phyloP scores from a whole-genome alignment of 2,113 vertebrate genomes.

The Sakesphorus luctuosus region DNA sequence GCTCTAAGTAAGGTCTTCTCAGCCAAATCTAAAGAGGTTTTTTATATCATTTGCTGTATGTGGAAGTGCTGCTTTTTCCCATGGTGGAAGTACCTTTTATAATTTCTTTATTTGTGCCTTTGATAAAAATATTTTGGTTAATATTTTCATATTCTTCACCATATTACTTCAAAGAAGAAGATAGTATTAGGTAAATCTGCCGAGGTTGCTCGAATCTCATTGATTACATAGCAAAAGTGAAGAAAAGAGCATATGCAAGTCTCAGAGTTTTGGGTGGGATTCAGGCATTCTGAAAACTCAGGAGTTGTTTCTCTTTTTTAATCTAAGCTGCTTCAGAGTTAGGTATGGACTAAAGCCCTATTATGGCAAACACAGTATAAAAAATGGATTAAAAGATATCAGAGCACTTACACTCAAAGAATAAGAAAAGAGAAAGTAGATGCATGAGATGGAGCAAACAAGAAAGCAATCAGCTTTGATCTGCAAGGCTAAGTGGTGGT shows the following conservation, averaged over 20 bases:
- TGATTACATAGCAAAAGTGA: not conserved
- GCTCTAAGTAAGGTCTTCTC: not conserved
- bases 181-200: not conserved
- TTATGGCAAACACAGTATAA: not conserved
- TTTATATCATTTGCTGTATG: accelerated
- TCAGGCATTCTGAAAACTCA: not conserved
- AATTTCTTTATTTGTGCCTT: not conserved
- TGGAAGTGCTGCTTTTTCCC: not conserved
- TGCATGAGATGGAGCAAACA: not conserved
- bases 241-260: not conserved
- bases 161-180: not conserved
- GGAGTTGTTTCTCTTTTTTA: not conserved
- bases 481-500: not conserved
- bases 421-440: not conserved
- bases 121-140: not conserved
- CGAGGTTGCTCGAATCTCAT: not conserved
- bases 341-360: not conserved
- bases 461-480: slow-evolving; percentile 4
- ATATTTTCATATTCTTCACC: not conserved
- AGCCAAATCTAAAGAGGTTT: not conserved
- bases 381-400: slow-evolving; percentile 8
- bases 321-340: not conserved
- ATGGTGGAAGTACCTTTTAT: not conserved
- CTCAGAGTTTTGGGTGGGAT: not conserved
- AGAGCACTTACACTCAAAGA: not conserved